These are phyloP conservation scores for Asbolus verrucosus DNA, from an alignment of 1,140 invertebrate species.

Conservation along the genomic window DNA sequence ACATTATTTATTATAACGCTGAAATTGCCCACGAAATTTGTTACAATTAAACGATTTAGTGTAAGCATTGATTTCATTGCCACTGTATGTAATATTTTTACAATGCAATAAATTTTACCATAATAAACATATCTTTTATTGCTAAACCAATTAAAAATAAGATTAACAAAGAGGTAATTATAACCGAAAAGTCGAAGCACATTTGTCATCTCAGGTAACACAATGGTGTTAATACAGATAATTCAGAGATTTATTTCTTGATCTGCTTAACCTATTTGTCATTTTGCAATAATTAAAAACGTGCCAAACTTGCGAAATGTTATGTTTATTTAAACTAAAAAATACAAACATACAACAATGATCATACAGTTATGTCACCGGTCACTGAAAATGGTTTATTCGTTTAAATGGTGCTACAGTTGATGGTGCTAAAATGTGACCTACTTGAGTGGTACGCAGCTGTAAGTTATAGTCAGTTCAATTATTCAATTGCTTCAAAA, in stretches of 20 bases:
- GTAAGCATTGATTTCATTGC: conserved; percentile 20
- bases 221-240: background rate
- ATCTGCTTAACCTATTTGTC: conserved; percentile 7
- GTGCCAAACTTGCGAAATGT: background rate
- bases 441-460: too few species aligned
- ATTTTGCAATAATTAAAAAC: conserved; percentile 17
- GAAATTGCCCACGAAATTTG: conserved; percentile 2
- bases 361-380: too few species aligned
- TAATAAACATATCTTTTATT: conserved; percentile 8
- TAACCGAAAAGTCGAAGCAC: too few species aligned
- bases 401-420: too few species aligned
- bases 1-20: conserved; percentile 7
- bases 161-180: too few species aligned
- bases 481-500: too few species aligned
- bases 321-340: conserved; percentile 3
- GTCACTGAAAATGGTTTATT: too few species aligned
- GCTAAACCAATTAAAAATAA: too few species aligned
- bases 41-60: conserved; percentile 9
- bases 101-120: conserved; percentile 14
- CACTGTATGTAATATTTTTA: conserved; percentile 12
- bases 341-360: conserved; percentile 11
- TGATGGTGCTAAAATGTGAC: too few species aligned
- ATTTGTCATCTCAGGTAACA: too few species aligned
- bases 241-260: background rate
- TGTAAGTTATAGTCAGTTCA: too few species aligned